Evolutionary conservation across 2,888 invertebrate species (phyloP).

Genomic region (Creontiades dilutus): DNA sequence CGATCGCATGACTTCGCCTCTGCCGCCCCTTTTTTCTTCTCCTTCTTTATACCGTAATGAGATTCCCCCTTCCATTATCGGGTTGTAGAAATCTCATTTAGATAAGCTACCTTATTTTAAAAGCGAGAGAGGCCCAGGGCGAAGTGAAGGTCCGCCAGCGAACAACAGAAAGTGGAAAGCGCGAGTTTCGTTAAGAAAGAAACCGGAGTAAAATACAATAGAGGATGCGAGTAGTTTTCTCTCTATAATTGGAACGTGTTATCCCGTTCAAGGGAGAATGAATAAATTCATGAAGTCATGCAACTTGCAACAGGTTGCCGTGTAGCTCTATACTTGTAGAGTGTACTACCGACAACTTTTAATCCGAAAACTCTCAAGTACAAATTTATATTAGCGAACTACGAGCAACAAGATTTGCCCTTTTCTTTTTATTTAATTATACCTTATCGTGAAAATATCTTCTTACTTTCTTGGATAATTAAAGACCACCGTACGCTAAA

Average conservation of each 20-base stretch:
- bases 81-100: constrained; percentile 32
- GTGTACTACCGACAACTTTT: neutral
- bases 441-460: no score
- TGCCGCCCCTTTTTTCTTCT: neutral
- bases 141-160: neutral
- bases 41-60: neutral
- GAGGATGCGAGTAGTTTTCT: neutral
- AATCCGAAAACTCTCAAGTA: no score
- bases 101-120: constrained; percentile 32
- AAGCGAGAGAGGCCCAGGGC: neutral
- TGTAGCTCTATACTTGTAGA: neutral
- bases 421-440: no score
- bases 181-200: neutral
- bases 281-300: neutral
- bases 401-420: no score
- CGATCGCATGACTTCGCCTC: constrained; percentile 3
- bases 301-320: neutral
- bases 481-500: no score
- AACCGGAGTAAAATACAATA: neutral
- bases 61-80: constrained; percentile 32
- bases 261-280: neutral
- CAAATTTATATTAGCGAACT: no score
- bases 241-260: neutral
- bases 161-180: neutral
- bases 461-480: no score